A percentile compares a stretch with the other conserved stretches of the same genome.
Conservation (phyloP, 2,113 vertebrate genomes). For the Neomonachus schauinslandi region DNA sequence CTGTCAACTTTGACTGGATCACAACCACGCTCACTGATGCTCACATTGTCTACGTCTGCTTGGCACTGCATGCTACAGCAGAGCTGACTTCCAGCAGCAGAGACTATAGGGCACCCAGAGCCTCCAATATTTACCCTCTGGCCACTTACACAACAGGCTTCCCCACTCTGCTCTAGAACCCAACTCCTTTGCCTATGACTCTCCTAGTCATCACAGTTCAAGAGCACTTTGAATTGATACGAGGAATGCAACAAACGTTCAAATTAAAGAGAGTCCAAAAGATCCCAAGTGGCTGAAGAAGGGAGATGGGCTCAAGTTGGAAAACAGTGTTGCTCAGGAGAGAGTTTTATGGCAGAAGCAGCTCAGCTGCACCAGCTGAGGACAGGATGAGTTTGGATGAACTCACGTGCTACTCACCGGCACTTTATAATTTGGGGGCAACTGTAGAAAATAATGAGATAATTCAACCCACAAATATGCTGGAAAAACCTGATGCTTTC, state of each 20-base stretch:
- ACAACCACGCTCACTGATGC: not conserved
- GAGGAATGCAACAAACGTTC: not conserved
- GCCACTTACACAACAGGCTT: not conserved
- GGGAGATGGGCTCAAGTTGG: not conserved
- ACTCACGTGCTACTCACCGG: not conserved
- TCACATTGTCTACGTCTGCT: not conserved
- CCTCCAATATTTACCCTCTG: too few relatives aligned
- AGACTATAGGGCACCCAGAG: not conserved
- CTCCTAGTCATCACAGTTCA: not conserved
- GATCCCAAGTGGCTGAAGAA: not conserved
- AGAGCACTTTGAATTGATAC: not conserved
- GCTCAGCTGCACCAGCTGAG: not conserved
- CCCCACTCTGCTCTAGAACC: not conserved
- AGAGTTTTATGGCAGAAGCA: not conserved
- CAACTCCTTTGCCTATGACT: not conserved
- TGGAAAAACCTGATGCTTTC: not conserved
- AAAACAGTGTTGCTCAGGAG: not conserved
- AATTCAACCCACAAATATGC: not conserved
- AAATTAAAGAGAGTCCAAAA: not conserved
- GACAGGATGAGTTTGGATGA: not conserved
- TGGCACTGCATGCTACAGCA: not conserved
- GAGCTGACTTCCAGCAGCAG: not conserved
- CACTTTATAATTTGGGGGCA: not conserved
- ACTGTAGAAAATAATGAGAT: not conserved
- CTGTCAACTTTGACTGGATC: not conserved